Base-by-base conservation (phyloP, 2,888 invertebrate genomes). In the Leptodirus hochenwartii region DNA sequence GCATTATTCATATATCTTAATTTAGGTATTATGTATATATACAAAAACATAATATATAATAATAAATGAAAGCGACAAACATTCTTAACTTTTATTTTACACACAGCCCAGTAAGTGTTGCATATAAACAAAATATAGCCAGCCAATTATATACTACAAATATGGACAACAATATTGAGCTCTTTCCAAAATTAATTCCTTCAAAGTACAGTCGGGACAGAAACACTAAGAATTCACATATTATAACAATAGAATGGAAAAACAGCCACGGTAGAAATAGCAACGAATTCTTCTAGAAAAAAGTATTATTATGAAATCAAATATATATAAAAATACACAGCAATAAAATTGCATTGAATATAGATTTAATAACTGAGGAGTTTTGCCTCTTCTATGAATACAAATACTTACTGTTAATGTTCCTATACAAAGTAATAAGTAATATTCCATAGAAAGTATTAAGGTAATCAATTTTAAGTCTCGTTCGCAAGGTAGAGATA, bases 131-230 rank as follows among this genome's bases (percentile, higher is more conserved):
- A 37, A 50, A 50, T 5, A 53, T 48, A 15, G 46, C 38, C 25
- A 48, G 35, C 53, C 53, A 55, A 33, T 54, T 54, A 34, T 49
- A 52, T 9, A 50, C 37, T 35, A 52, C 42, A 31, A 53, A 49
- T 37, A 49, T 44, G 2, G 48, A 41, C 37, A 47, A 45, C 8
- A 49, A 29, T 5, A 53, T 33, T 12, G 43, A 41, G 13, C 43
- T 41, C 34, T 50, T 51, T 25, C 41, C 43, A 26, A 47, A 41
- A 32, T 43, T 41, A 20, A 47, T 37, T 3, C 48, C 49, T 33
- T 46, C 45, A 4, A 41, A 39, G 29, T 45, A 46, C 8, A 47
- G 37, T 29, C 40, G 41, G 8, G 45, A 36, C 16, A 47, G 25
- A 34, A 50, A 48, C 27, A 49, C 42, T 4, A 44, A 13, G 13